Evolutionary conservation across 2,888 invertebrate genomes (phyloP).

Genomic region (Petrolisthes cinctipes): DNA sequence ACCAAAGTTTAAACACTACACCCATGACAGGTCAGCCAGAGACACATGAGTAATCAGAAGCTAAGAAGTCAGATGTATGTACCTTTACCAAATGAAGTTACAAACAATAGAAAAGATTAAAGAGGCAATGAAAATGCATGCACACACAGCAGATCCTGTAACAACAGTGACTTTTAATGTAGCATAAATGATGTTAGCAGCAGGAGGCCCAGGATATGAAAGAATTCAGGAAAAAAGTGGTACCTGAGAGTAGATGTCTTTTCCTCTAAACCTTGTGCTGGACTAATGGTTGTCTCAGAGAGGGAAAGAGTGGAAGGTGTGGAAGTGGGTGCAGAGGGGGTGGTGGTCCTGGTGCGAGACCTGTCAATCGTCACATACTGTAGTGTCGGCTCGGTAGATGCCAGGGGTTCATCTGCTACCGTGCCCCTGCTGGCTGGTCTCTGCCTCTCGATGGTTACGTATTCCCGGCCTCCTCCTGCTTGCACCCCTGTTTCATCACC

Average conservation of each 20-base stretch:
- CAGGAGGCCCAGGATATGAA: too few species aligned
- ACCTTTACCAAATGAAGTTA: too few species aligned
- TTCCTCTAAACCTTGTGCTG: conserved; percentile 31
- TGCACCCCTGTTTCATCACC: neutral
- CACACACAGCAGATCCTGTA: too few species aligned
- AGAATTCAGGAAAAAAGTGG: neutral
- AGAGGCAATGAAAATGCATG: too few species aligned
- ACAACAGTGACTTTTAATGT: too few species aligned
- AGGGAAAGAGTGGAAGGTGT: conserved; percentile 20
- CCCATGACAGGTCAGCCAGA: too few species aligned
- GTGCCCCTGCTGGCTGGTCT: conserved; percentile 32
- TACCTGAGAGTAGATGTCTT: conserved; percentile 36
- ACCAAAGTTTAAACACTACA: too few species aligned
- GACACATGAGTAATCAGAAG: too few species aligned
- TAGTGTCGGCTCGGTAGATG: conserved; percentile 43
- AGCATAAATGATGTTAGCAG: too few species aligned
- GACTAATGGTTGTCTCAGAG: conserved; percentile 31
- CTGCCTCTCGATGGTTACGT: conserved; percentile 59
- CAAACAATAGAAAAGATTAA: too few species aligned
- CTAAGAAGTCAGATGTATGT: too few species aligned
- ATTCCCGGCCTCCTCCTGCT: conserved; percentile 47
- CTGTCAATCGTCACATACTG: conserved; percentile 59
- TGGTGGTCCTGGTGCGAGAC: conserved; percentile 15
- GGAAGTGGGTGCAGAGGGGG: conserved; percentile 5
- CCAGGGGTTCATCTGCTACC: neutral